Base-by-base conservation (phyloP, 2,888 invertebrate species). In the Buathra laborator region DNA sequence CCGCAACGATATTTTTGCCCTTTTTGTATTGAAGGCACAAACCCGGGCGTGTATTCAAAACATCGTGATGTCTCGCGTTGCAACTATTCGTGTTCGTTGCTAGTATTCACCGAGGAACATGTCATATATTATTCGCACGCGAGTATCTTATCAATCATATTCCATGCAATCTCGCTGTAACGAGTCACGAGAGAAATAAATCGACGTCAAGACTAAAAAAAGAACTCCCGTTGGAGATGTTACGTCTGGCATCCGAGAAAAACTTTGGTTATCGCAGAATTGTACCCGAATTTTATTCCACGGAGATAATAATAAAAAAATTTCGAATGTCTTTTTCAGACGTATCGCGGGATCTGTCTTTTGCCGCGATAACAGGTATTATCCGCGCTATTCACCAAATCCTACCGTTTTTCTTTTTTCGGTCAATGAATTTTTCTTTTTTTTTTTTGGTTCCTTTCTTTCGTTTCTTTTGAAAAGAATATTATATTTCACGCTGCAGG, bases 141-240 rank as follows among this genome's bases (percentile, higher is more conserved):
- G 29, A 62, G 70, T 48, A 62, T 78, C 48, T 37, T n/a, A 78
- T 70, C 24, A 78, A 62, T 62, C 62, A 70, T 48, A 62, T 48
- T 24, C 14, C 59, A 9, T 29, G 32, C 2, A 66, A 66, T 12
- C 14, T 66, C n/a, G 14, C 10, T 19, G 53, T 43, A 14, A 51
- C 19, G 7, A 37, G 29, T 14, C 29, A 29, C 24, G 59, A 32
- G 19, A 43, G 19, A 43, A 46, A 78, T 59, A 9, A 19, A 78
- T 59, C 32, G 44, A 12, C 32, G 68, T 59, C 5, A 19, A 12
- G n/a, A n/a, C 5, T 0, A 24, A 46, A 43, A 14, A 4, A n/a
- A 46, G 29, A 67, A 16, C 29, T 51, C 5, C 4, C n/a, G 16
- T 16, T 51, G 16, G 14, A n/a, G 37, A 51, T 51, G 51, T 12